Percentiles rank a stretch among this genome's conserved stretches.
Conservation (phyloP, 2,888 invertebrate species). For the Notodonta dromedarius region DNA sequence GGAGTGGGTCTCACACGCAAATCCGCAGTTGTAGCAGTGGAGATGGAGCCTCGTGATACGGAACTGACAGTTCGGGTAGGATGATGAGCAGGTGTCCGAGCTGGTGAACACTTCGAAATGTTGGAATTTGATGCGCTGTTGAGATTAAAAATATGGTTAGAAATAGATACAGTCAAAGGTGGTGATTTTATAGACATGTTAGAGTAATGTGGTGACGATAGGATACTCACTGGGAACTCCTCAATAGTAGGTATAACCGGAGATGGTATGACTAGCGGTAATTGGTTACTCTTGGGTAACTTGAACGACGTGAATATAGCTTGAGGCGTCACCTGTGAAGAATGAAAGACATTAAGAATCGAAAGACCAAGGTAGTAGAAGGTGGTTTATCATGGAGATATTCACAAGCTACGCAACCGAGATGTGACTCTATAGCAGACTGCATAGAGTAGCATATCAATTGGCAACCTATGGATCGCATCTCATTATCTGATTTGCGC, state of each 20-base stretch:
- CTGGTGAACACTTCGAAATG: slow-evolving; percentile 86
- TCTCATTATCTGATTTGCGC: too few relatives aligned
- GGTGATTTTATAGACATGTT: too few relatives aligned
- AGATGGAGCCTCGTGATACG: slow-evolving; percentile 89
- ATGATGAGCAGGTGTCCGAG: slow-evolving; percentile 85
- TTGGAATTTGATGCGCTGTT: slow-evolving; percentile 84
- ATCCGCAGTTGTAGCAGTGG: slow-evolving; percentile 95
- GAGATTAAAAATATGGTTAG: slow-evolving; percentile 21
- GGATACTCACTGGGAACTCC: slow-evolving; percentile 75
- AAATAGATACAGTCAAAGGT: background rate
- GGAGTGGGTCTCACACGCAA: slow-evolving; percentile 91
- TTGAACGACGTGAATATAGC: slow-evolving; percentile 97
- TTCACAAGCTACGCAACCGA: too few relatives aligned
- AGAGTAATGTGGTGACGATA: too few relatives aligned
- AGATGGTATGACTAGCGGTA: slow-evolving; percentile 68
- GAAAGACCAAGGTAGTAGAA: background rate
- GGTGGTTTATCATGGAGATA: background rate
- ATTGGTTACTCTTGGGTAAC: slow-evolving; percentile 88
- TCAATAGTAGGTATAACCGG: slow-evolving; percentile 74
- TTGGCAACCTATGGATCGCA: too few relatives aligned
- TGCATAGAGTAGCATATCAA: too few relatives aligned
- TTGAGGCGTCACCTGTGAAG: slow-evolving; percentile 88
- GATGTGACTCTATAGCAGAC: too few relatives aligned
- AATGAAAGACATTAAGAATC: slow-evolving; percentile 5
- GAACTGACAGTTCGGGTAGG: slow-evolving; percentile 89